These are phyloP conservation scores for Scaptomyza graminum DNA, from an alignment of 1,140 invertebrate species.

Conservation along the genomic window DNA sequence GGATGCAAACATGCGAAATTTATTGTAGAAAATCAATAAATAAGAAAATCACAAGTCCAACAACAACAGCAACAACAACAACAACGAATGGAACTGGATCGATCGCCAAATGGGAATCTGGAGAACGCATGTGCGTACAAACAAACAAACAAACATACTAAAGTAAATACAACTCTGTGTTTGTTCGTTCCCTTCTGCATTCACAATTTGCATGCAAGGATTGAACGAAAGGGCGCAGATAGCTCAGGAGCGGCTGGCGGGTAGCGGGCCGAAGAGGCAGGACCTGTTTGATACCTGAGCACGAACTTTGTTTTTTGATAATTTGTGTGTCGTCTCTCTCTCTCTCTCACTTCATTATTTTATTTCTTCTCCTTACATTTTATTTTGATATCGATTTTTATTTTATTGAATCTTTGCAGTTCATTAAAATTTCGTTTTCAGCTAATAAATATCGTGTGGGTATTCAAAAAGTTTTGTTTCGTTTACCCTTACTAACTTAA, in stretches of 20 bases:
- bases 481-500: no score
- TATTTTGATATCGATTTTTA: slow-evolving; percentile 68
- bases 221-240: background rate
- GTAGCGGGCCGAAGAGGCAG: no score
- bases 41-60: slow-evolving; percentile 75
- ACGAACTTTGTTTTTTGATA: slow-evolving; percentile 59
- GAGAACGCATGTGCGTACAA: slow-evolving; percentile 50
- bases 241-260: background rate
- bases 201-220: slow-evolving; percentile 49
- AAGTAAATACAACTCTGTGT: slow-evolving; percentile 9
- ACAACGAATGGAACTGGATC: slow-evolving; percentile 61
- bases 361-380: slow-evolving; percentile 50
- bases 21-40: slow-evolving; percentile 84
- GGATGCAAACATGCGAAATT: slow-evolving; percentile 84
- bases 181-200: slow-evolving; percentile 17
- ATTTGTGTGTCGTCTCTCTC: no score
- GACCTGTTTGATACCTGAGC: slow-evolving; percentile 24
- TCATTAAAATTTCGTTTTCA: slow-evolving; percentile 79
- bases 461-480: slow-evolving; percentile 26
- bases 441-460: slow-evolving; percentile 69
- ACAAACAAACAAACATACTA: background rate
- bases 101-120: slow-evolving; percentile 16
- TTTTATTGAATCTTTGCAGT: slow-evolving; percentile 63
- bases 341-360: slow-evolving; percentile 60
- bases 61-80: background rate